Conservation (phyloP, 2,888 invertebrate species). For the Drosophila austrosaltans region DNA sequence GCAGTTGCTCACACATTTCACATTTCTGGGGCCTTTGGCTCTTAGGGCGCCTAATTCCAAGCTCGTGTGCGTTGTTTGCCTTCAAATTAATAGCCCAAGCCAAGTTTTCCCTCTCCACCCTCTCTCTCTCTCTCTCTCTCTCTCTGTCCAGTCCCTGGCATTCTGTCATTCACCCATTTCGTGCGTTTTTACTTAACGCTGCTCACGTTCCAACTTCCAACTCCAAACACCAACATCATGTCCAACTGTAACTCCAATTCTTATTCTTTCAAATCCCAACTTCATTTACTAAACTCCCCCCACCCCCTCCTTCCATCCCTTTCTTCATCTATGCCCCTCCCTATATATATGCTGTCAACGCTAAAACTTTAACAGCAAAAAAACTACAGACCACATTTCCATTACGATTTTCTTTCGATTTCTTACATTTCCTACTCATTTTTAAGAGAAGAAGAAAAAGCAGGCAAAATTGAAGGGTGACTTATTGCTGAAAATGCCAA, state of each 20-base stretch:
- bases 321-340: neutral
- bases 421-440: neutral
- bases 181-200: conserved; percentile 72
- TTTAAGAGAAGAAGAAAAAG: conserved; percentile 14
- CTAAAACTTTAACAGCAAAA: conserved; percentile 48
- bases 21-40: conserved; percentile 25
- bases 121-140: too few species aligned
- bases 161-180: conserved; percentile 10
- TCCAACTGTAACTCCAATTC: conserved; percentile 10
- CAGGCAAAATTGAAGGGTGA: conserved; percentile 69
- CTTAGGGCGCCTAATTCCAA: conserved; percentile 64
- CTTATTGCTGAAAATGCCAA: conserved; percentile 55
- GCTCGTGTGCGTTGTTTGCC: conserved; percentile 53
- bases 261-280: conserved; percentile 21
- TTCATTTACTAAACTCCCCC: neutral
- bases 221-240: conserved; percentile 18
- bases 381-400: conserved; percentile 33
- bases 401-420: conserved; percentile 24
- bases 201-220: conserved; percentile 61
- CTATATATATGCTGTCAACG: conserved; percentile 36
- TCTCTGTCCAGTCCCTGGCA: neutral
- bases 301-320: too few species aligned
- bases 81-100: conserved; percentile 48
- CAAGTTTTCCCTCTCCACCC: neutral
- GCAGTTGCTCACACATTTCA: conserved; percentile 74